Evolutionary conservation across 1,140 invertebrate genomes (phyloP).

Genomic region (Calliphora vicina): DNA sequence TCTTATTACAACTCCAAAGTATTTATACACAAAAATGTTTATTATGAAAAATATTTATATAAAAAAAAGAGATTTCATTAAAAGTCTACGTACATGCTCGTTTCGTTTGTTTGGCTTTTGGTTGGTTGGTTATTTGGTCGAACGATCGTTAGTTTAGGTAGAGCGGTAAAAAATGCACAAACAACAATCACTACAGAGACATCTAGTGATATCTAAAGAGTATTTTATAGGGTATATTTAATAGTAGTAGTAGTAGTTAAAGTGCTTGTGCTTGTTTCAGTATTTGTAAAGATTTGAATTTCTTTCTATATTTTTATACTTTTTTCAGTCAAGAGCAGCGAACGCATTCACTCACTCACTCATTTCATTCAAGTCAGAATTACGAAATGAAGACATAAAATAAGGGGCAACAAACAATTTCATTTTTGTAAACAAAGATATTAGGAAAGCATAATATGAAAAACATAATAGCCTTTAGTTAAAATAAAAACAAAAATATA

Average conservation of each 20-base stretch:
- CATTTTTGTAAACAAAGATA: slow-evolving; percentile 16
- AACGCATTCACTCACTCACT: no score
- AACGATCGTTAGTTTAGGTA: not conserved
- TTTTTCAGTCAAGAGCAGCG: no score
- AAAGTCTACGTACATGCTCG: not conserved
- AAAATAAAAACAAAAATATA: not conserved
- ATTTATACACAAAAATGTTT: slow-evolving; percentile 6
- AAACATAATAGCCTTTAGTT: not conserved
- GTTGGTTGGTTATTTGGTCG: not conserved
- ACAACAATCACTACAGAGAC: not conserved
- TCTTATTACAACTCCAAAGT: slow-evolving; percentile 19
- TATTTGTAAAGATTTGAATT: not conserved
- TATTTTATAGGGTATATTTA: not conserved
- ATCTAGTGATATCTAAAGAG: not conserved
- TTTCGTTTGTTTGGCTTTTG: not conserved
- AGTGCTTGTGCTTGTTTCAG: not conserved
- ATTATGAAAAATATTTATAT: not conserved
- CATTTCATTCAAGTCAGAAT: not conserved
- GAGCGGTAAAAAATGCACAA: not conserved
- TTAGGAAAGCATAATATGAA: slow-evolving; percentile 13
- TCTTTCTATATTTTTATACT: not conserved
- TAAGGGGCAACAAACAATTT: not conserved
- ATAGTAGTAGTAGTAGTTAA: not conserved
- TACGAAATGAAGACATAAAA: slow-evolving; percentile 5
- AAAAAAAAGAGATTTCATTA: not conserved